phyloP scores from a whole-genome alignment of 2,797 vertebrate genomes.

The Varecia variegata region DNA sequence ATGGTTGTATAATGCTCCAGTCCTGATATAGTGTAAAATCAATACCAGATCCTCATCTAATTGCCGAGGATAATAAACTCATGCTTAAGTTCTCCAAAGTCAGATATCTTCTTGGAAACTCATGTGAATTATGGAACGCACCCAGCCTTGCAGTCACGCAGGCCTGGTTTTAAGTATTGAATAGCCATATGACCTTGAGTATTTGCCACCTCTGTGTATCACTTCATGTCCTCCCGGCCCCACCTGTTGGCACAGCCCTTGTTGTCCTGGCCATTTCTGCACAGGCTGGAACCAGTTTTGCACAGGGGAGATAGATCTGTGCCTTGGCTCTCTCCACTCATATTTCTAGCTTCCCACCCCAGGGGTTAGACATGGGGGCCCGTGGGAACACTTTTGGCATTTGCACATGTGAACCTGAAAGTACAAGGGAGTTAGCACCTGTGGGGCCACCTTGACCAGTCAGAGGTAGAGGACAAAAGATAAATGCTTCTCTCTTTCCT shows the following conservation, averaged over 20 bases:
- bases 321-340: neutral
- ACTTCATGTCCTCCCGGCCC: neutral
- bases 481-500: neutral
- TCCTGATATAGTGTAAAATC: constrained; percentile 57
- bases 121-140: constrained; percentile 8
- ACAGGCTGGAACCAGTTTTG: neutral
- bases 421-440: neutral
- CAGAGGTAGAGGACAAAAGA: neutral
- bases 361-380: neutral
- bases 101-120: neutral
- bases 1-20: neutral
- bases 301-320: neutral
- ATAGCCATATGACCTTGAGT: neutral
- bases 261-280: neutral
- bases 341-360: neutral
- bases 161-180: neutral
- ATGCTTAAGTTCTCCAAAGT: constrained; percentile 38
- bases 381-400: neutral
- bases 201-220: neutral
- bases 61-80: constrained; percentile 52
- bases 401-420: neutral
- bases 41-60: constrained; percentile 55
- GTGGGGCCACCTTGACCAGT: neutral
- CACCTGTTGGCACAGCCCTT: neutral
- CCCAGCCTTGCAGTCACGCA: neutral